These are phyloP conservation scores for Pyralis farinalis DNA, from an alignment of 2,888 invertebrate species.

Conservation along the genomic window DNA sequence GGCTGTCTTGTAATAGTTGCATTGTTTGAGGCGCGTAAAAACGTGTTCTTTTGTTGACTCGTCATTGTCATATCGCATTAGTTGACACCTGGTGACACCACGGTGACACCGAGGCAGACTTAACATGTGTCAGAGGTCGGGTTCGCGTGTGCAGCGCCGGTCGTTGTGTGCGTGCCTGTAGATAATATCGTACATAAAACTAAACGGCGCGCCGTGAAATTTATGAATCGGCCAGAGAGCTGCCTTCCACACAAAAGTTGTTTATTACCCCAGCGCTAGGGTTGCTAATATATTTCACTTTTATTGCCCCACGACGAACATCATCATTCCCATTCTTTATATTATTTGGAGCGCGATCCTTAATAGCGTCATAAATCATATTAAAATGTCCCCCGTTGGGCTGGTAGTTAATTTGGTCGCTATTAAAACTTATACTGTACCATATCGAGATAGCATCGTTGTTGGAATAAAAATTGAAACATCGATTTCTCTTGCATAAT, in stretches of 20 bases:
- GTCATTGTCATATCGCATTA: conserved; percentile 7
- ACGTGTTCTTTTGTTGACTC: conserved; percentile 5
- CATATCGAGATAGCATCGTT: conserved; percentile 23
- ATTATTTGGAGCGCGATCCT: conserved; percentile 51
- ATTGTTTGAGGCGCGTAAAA: conserved; percentile 4
- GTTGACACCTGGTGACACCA: conserved; percentile 8
- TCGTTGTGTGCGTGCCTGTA: conserved; percentile 55
- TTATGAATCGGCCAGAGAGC: conserved; percentile 71
- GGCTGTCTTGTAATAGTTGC: conserved; percentile 10
- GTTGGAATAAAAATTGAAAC: conserved; percentile 10
- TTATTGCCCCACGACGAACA: conserved; percentile 54
- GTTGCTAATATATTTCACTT: conserved; percentile 64
- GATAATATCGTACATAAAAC: conserved; percentile 73
- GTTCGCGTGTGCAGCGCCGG: conserved; percentile 13
- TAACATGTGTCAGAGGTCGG: conserved; percentile 15
- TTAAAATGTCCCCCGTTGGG: conserved; percentile 56
- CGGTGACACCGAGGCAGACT: conserved; percentile 4
- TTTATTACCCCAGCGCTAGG: conserved; percentile 66
- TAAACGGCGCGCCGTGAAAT: conserved; percentile 72
- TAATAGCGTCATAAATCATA: conserved; percentile 62
- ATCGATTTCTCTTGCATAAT: conserved; percentile 6
- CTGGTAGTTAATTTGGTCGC: conserved; percentile 55
- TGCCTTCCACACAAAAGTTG: conserved; percentile 78
- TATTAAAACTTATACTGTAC: conserved; percentile 51
- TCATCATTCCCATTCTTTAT: conserved; percentile 64